Evolutionary conservation across 2,888 invertebrate genomes (phyloP), one percentile per base, ranked within the genome.

Genomic region (Ametastegia equiseti): DNA sequence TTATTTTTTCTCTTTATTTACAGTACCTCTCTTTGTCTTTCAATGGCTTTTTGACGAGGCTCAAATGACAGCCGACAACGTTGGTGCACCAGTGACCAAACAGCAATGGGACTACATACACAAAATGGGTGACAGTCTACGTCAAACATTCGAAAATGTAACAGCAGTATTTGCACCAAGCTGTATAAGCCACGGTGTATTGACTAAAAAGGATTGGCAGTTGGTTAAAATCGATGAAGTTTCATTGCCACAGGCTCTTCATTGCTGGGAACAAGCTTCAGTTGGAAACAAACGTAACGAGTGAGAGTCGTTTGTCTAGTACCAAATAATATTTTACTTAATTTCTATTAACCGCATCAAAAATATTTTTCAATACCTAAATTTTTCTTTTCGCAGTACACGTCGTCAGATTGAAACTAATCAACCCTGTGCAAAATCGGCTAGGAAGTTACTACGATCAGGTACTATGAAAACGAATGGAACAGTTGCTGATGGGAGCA

Each of bases 21-120:
- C 91, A 95, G 98, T 97, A 77, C 97, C 98, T 0, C 93, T 98
- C 36, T 98, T 98, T 91, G 96, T 98, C 33, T 97, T 98, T 90
- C 98, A 98, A 94, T 98, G 98, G 95, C 93, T 98, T 75, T 98
- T 98, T 91, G 98, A 98, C 91, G 98, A 98, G 89, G 98, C 98
- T 2, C 98, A 98, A 93, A 95, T 98, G 94, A 95, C 97, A 42
- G 97, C 97, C 0, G 97, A 98, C 91, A 98, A 98, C 87, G 97
- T 98, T 1, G 97, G 97, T 0, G 95, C 97, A 0, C 98, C 98
- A 0, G 95, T 97, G 1, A 96, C 97, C 15, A 96, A 97, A 80
- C 95, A 96, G 82, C 98, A 98, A 88, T 98, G 98, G 98, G 97
- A 98, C 87, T 97, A 97, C 87, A 97, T 98, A 82, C 97, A 98